Percentiles rank a stretch among this genome's conserved stretches.
phyloP scores from a whole-genome alignment of 2,113 vertebrate genomes.

The Taurulus bubalis region DNA sequence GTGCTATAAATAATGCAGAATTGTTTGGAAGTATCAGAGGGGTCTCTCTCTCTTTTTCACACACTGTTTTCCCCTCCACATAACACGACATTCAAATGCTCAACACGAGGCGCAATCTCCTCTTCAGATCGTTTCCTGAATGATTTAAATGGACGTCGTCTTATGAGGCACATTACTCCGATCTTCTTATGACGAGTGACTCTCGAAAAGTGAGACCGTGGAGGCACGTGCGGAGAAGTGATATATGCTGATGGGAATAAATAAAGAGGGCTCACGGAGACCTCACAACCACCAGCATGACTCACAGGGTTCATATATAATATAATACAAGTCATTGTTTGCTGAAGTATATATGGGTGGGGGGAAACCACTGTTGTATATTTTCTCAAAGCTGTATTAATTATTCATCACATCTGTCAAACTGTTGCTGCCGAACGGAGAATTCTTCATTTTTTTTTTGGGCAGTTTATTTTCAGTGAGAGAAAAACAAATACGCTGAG shows the following conservation, averaged over 20 bases:
- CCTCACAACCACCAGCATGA: constrained; percentile 47
- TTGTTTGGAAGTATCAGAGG: constrained; percentile 36
- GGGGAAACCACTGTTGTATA: constrained; percentile 14
- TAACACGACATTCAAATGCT: constrained; percentile 48
- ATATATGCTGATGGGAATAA: constrained; percentile 62
- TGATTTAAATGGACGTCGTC: constrained; percentile 42
- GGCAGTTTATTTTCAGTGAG: neutral
- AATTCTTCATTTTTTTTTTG: neutral
- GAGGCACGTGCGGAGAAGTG: constrained; percentile 19
- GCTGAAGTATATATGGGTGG: constrained; percentile 23
- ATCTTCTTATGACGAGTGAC: constrained; percentile 35
- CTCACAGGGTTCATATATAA: constrained; percentile 1
- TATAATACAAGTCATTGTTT: constrained; percentile 49
- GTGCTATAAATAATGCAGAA: constrained; percentile 54
- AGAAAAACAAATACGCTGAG: constrained; percentile 6
- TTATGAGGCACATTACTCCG: constrained; percentile 35
- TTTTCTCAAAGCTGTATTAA: constrained; percentile 55
- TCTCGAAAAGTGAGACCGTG: constrained; percentile 30
- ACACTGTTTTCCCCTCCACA: constrained; percentile 13
- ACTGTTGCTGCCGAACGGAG: neutral
- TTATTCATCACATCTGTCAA: constrained; percentile 63
- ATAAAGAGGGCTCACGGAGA: constrained; percentile 7
- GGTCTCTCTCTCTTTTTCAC: neutral
- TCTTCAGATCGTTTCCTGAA: constrained; percentile 36
- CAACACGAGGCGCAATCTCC: constrained; percentile 39